Percentiles rank a stretch among this genome's conserved stretches.
These are phyloP conservation scores for Caenorhabditis wallacei DNA, from an alignment of 2,888 invertebrate genomes.

Conservation along the genomic window DNA sequence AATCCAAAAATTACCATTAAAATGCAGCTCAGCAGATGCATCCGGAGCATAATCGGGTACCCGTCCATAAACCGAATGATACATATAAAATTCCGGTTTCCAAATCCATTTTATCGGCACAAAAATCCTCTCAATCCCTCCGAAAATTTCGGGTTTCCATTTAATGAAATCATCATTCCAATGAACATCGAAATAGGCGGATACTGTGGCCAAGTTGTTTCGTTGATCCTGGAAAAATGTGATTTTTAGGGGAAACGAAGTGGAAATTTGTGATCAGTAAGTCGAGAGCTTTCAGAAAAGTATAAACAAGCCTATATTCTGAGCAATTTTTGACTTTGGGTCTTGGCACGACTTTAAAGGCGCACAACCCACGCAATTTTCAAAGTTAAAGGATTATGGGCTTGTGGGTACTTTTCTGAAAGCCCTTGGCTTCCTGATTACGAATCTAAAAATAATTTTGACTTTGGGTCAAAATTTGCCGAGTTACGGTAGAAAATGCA, in stretches of 20 bases:
- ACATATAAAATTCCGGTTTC: conserved; percentile 83
- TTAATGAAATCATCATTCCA: conserved; percentile 79
- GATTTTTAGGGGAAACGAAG: no score
- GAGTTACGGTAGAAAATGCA: no score
- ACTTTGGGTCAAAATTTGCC: not conserved
- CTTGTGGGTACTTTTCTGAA: no score
- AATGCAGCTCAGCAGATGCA: conserved; percentile 78
- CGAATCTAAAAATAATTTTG: no score
- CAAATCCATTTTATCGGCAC: conserved; percentile 81
- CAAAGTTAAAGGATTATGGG: no score
- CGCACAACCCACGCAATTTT: no score
- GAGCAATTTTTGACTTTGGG: no score
- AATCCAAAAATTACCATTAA: conserved; percentile 63
- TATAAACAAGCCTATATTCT: no score
- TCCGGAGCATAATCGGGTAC: conserved; percentile 80
- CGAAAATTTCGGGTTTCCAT: conserved; percentile 79
- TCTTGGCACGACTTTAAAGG: no score
- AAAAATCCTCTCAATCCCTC: conserved; percentile 76
- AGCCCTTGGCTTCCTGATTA: no score
- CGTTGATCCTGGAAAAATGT: conserved; percentile 79
- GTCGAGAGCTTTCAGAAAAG: no score
- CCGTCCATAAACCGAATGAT: conserved; percentile 81
- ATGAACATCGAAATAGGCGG: conserved; percentile 82
- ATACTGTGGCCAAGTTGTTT: conserved; percentile 82
- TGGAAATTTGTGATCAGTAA: no score